Conservation (phyloP, 2,888 invertebrate genomes). For the Drosophila multiciliata region DNA sequence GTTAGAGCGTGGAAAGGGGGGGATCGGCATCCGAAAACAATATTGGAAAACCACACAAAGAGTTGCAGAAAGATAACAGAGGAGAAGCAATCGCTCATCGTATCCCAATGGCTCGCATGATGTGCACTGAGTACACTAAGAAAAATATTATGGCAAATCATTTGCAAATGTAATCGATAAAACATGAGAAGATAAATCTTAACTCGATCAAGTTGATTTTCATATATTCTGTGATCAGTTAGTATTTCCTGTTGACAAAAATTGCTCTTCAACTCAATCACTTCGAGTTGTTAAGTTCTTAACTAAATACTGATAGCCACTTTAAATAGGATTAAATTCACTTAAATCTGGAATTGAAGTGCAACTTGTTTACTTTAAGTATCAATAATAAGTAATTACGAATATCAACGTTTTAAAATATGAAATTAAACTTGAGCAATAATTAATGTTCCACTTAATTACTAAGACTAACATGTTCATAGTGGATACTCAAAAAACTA, state of each 20-base stretch:
- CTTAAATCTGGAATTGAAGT: neutral
- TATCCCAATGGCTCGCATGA: slow-evolving; percentile 9
- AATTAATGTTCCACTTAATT: neutral
- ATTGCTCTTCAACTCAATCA: neutral
- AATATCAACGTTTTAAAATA: neutral
- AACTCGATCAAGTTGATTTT: neutral
- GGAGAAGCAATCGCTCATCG: slow-evolving; percentile 10
- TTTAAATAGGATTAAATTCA: neutral
- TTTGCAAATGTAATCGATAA: neutral
- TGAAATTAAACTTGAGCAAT: neutral
- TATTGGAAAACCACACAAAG: slow-evolving; percentile 60
- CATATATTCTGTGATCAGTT: neutral
- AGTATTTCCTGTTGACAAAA: neutral
- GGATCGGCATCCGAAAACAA: slow-evolving; percentile 17
- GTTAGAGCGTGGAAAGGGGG: neutral
- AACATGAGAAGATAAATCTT: neutral
- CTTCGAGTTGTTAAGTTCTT: neutral
- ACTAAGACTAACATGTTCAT: too few species aligned
- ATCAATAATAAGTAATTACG: neutral
- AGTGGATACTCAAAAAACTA: neutral
- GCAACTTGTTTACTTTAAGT: neutral
- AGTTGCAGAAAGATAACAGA: slow-evolving; percentile 12
- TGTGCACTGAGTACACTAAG: slow-evolving; percentile 11
- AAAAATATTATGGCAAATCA: neutral
- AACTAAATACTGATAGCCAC: neutral